These are phyloP conservation scores for Xiphophorus couchianus DNA, from an alignment of 2,113 vertebrate genomes.

Conservation along the genomic window DNA sequence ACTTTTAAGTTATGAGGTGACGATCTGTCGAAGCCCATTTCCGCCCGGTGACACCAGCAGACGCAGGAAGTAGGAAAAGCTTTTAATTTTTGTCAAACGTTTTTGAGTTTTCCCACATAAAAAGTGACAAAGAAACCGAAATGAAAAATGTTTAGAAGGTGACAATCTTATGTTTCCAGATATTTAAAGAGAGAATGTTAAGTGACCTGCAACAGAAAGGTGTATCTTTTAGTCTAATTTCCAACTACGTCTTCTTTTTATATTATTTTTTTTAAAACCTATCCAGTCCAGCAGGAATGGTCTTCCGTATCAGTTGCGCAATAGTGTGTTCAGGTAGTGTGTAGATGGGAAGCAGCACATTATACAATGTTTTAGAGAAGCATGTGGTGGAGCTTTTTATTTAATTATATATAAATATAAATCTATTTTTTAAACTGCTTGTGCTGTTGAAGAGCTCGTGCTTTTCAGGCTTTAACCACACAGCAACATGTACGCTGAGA, in stretches of 20 bases:
- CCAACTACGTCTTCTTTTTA: neutral
- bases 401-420: neutral
- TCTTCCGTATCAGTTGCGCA: neutral
- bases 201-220: neutral
- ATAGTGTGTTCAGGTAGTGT: conserved; percentile 3
- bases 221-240: neutral
- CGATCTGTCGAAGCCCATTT: conserved; percentile 16
- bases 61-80: neutral
- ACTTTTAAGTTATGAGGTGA: neutral
- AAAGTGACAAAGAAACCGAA: neutral
- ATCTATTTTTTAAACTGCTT: conserved; percentile 5
- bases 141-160: neutral
- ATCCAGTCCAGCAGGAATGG: conserved; percentile 3
- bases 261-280: neutral
- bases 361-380: conserved; percentile 27
- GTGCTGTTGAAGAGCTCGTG: conserved; percentile 13
- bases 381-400: conserved; percentile 22
- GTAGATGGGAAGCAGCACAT: conserved; percentile 40
- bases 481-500: conserved; percentile 18
- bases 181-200: neutral
- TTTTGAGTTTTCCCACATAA: neutral
- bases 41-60: neutral
- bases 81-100: neutral
- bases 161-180: neutral
- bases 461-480: conserved; percentile 30